These are phyloP conservation scores for Criorhina ranunculi DNA, from an alignment of 2,888 invertebrate species.

Conservation along the genomic window DNA sequence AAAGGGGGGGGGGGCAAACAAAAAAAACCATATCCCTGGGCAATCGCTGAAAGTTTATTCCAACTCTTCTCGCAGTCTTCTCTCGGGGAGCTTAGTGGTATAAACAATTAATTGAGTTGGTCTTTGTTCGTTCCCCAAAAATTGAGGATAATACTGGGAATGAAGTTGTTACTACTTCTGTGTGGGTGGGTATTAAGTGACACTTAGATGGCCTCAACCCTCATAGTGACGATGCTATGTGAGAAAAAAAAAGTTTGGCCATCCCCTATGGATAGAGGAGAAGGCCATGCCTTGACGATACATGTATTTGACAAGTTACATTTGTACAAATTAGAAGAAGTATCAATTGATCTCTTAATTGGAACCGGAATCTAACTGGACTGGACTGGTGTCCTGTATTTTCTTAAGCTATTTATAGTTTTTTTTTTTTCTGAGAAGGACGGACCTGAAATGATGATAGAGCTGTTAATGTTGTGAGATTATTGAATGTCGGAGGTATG, in stretches of 20 bases:
- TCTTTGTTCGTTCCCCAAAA: slow-evolving; percentile 31
- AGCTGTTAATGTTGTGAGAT: neutral
- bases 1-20: no score
- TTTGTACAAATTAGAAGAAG: slow-evolving; percentile 16
- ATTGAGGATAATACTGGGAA: neutral
- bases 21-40: neutral
- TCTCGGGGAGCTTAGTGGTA: slow-evolving; percentile 28
- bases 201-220: slow-evolving; percentile 11
- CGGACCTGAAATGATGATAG: neutral
- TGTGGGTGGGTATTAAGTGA: neutral
- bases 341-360: slow-evolving; percentile 20
- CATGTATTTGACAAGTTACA: slow-evolving; percentile 10
- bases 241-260: neutral
- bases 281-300: neutral
- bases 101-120: slow-evolving; percentile 45
- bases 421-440: neutral
- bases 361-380: slow-evolving; percentile 4
- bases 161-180: neutral
- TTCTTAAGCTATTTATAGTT: neutral
- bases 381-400: neutral
- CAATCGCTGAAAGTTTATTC: slow-evolving; percentile 1
- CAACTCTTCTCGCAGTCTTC: neutral
- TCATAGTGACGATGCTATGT: neutral
- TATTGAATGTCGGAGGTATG: neutral
- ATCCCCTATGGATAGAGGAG: neutral